Base-by-base conservation (phyloP, 2,797 vertebrate species). In the Pristis pectinata region DNA sequence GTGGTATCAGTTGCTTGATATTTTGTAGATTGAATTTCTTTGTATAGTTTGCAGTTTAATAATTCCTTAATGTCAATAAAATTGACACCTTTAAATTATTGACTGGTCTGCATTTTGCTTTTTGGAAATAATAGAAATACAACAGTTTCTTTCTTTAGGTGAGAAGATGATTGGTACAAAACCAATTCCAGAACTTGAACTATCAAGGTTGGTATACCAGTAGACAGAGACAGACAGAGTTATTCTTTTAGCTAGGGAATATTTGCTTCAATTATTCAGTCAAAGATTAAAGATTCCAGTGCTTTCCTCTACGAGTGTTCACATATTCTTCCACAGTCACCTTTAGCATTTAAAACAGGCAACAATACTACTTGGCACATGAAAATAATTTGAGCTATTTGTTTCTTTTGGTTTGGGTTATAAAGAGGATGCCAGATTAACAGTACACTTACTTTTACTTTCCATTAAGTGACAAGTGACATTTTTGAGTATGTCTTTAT, bases 1-100 rank as follows among this genome's bases (percentile, higher is more conserved):
- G 92, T 76, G 92, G 70, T 94, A 74, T 74, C 92, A 94, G 92
- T 94, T 94, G 67, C 70, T 91, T 91, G 34, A 91, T 91, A 91
- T 93, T 94, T 94, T 94, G 92, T 94, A 74, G 70, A 74, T 13
- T 56, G 44, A 94, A 94, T 94, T 53, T 49, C 27, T 11, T 94
- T 94, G 41, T 94, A 94, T 94, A 76, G 44, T 76, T 74, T 94
- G 44, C 70, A 74, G 49, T 94, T 94, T 94, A 44, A 94, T 94
- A 92, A 76, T 53, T 56, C 70, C 76, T 4, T 72, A 72, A 44
- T 94, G 92, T 94, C 92, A 94, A 94, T 94, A 94, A 94, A 94
- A 94, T 94, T 94, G 91, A 94, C 70, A 44, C 61, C 49, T 87
- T 61, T 76, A 76, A 94, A 53, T 94, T 76, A 74, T 8, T 30